Evolutionary conservation across 2,113 vertebrate genomes (phyloP).

Genomic region (Crotalus helleri): DNA sequence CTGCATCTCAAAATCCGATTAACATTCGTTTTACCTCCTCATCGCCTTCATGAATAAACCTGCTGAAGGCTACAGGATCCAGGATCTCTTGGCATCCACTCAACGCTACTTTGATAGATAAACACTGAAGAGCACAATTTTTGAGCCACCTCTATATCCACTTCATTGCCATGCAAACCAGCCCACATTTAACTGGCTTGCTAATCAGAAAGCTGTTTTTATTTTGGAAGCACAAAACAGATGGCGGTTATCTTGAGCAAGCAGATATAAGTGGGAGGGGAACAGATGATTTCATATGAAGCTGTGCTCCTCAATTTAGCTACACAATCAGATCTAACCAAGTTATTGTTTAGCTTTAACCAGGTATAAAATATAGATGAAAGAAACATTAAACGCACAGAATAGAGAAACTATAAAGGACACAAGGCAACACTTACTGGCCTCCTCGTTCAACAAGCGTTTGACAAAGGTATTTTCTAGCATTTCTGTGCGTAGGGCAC

Average conservation of each 20-base stretch:
- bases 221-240: background rate
- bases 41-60: background rate
- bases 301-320: background rate
- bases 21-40: background rate
- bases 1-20: background rate
- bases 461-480: constrained; percentile 96
- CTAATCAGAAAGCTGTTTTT: background rate
- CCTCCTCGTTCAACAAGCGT: constrained; percentile 93
- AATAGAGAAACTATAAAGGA: background rate
- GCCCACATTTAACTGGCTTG: background rate
- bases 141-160: background rate
- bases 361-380: background rate
- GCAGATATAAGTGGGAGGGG: background rate
- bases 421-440: constrained; percentile 78
- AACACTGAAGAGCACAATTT: background rate
- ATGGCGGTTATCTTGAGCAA: background rate
- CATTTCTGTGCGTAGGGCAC: constrained; percentile 92
- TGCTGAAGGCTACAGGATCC: background rate
- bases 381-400: background rate
- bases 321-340: background rate
- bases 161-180: background rate
- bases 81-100: background rate
- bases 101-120: background rate
- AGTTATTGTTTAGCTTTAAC: background rate
- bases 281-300: background rate